These are phyloP conservation scores for Psittacula cyanocephala DNA, from an alignment of 2,113 vertebrate species.

Conservation along the genomic window DNA sequence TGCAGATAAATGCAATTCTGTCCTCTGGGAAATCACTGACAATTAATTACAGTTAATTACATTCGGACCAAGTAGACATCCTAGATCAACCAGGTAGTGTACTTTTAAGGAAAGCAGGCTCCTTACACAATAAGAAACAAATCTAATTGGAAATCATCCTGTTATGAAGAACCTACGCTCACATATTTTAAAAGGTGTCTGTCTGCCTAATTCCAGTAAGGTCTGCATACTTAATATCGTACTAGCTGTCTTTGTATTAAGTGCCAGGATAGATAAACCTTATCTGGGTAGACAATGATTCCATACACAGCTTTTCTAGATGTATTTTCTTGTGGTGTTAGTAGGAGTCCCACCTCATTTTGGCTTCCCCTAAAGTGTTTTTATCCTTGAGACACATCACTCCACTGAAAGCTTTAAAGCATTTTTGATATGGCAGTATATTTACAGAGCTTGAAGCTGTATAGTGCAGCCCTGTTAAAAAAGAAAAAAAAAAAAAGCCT, in stretches of 20 bases:
- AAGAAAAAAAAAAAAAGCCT: neutral
- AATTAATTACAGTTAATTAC: neutral
- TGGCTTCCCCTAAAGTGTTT: neutral
- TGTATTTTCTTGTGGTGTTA: neutral
- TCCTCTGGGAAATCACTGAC: neutral
- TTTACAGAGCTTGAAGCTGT: conserved; percentile 22
- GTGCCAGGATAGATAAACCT: neutral
- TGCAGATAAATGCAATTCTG: neutral
- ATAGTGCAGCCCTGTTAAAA: neutral
- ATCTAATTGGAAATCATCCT: neutral
- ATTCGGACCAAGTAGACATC: neutral
- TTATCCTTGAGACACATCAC: conserved; percentile 3
- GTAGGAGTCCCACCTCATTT: neutral
- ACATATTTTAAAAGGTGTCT: neutral
- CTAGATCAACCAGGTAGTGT: neutral
- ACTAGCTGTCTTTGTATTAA: neutral
- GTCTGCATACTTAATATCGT: neutral
- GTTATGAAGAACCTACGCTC: neutral
- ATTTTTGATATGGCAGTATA: neutral
- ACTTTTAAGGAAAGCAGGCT: neutral
- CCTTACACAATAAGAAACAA: neutral
- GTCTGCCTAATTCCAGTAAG: neutral
- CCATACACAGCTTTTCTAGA: neutral
- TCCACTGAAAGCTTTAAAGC: neutral
- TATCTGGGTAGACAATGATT: neutral